Evolutionary conservation across 2,888 invertebrate species (phyloP), one percentile per base, ranked within the genome.

Genomic region (Steinernema hermaphroditum): DNA sequence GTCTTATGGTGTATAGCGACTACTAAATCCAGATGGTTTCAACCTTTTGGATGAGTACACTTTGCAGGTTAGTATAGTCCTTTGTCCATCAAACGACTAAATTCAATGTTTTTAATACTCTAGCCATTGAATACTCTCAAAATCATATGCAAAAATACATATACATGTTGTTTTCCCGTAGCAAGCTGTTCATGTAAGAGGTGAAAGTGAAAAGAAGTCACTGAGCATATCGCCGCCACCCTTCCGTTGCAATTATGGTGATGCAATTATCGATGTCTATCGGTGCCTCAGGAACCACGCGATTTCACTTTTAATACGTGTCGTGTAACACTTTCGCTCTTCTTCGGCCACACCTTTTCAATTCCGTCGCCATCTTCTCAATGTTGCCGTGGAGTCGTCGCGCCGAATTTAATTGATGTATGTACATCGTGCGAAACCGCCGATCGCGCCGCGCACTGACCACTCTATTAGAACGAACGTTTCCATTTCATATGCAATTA

Each of bases 401-500:
- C 27, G 54, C 24, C 27, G 27, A 54, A 9, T 54, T 22, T 54
- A 54, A 54, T 54, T 54, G 54, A 12, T 46, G 14, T n/a, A n/a
- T n/a, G n/a, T 27, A 22, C 54, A 54, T 2, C 27, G 54, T 27
- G 54, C 16, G 27, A 37, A 54, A 54, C 27, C 54, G 22, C 37
- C 37, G 37, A 37, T 16, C 46, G 19, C 46, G 41, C 41, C 8
- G 16, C 6, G 6, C 19, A 6, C 49, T 49, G 54, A 54, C 54
- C 54, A 54, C 54, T 54, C 54, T 16, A 54, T 54, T 14, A 54
- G 4, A 24, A 16, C 27, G 54, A 54, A 54, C 54, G 54, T 54
- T 54, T 54, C 54, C 54, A 54, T 54, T 54, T 54, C 54, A 54
- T 27, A 54, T 54, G 54, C 54, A 54, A 54, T 54, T 54, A 54